A percentile compares a stretch with the other conserved stretches of the same genome.
phyloP scores from a whole-genome alignment of 1,140 invertebrate genomes.

The Ridgeia piscesae region DNA sequence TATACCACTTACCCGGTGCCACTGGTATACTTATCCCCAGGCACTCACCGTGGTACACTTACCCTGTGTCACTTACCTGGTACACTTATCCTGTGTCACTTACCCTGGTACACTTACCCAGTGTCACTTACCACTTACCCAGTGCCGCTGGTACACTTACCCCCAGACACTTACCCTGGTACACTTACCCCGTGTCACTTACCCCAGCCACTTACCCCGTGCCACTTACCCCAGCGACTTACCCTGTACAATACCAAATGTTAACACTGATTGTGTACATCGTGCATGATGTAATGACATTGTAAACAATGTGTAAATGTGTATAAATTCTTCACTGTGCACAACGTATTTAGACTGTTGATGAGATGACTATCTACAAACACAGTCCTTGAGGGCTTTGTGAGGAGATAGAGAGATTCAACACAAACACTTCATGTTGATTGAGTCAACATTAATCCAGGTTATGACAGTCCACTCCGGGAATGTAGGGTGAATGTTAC shows the following conservation, averaged over 20 bases:
- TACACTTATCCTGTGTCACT: too few species aligned
- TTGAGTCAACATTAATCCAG: not conserved
- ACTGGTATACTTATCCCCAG: too few species aligned
- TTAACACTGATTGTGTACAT: not conserved
- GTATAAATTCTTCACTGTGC: not conserved
- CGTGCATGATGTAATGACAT: not conserved
- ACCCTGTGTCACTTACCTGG: too few species aligned
- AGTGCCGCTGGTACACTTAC: too few species aligned
- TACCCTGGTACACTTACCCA: too few species aligned
- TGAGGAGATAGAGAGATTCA: not conserved
- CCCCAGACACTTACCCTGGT: not conserved
- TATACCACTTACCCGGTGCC: too few species aligned
- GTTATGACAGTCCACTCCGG: not conserved
- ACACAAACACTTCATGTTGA: not conserved
- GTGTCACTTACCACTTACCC: too few species aligned
- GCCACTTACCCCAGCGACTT: not conserved
- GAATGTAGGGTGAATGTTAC: not conserved
- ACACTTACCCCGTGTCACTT: not conserved
- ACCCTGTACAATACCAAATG: not conserved
- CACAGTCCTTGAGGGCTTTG: not conserved
- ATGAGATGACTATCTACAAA: not conserved
- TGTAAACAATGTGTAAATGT: not conserved
- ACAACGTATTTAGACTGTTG: not conserved
- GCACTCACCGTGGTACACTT: too few species aligned
- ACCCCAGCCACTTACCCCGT: not conserved